These are phyloP conservation scores for Lamproptera curius DNA, from an alignment of 2,888 invertebrate species.

Conservation along the genomic window DNA sequence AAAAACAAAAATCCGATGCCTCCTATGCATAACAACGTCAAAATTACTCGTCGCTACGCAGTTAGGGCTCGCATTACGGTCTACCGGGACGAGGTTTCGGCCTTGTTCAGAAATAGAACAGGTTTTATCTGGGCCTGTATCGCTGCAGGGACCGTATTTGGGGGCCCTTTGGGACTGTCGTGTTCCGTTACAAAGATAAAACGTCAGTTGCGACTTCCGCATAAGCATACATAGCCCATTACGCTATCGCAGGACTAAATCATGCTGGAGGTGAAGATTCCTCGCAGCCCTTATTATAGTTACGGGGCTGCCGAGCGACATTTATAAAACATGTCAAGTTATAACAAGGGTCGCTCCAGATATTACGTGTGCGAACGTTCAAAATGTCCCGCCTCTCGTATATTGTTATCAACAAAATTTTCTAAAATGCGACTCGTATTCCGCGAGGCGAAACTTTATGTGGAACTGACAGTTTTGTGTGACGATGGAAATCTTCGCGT, in stretches of 20 bases:
- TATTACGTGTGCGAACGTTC: slow-evolving; percentile 9
- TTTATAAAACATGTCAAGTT: slow-evolving; percentile 20
- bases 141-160: slow-evolving; percentile 1
- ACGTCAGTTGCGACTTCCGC: slow-evolving; percentile 16
- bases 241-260: slow-evolving; percentile 20
- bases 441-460: neutral
- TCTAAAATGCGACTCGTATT: slow-evolving; percentile 1
- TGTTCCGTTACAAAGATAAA: slow-evolving; percentile 17
- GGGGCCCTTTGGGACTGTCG: slow-evolving; percentile 10
- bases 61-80: neutral
- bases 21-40: neutral
- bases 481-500: neutral
- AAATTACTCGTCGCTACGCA: neutral
- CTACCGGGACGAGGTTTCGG: neutral
- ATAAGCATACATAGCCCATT: slow-evolving; percentile 15
- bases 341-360: slow-evolving; percentile 20
- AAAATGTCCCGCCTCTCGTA: slow-evolving; percentile 12
- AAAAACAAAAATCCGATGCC: neutral
- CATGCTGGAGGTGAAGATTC: slow-evolving; percentile 14
- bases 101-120: slow-evolving; percentile 1
- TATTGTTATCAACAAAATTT: slow-evolving; percentile 5
- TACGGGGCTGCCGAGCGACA: slow-evolving; percentile 8
- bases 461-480: neutral
- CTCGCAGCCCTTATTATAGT: slow-evolving; percentile 16
- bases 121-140: slow-evolving; percentile 1